These are phyloP conservation scores for Zingel zingel DNA, from an alignment of 2,113 vertebrate species.

Conservation along the genomic window DNA sequence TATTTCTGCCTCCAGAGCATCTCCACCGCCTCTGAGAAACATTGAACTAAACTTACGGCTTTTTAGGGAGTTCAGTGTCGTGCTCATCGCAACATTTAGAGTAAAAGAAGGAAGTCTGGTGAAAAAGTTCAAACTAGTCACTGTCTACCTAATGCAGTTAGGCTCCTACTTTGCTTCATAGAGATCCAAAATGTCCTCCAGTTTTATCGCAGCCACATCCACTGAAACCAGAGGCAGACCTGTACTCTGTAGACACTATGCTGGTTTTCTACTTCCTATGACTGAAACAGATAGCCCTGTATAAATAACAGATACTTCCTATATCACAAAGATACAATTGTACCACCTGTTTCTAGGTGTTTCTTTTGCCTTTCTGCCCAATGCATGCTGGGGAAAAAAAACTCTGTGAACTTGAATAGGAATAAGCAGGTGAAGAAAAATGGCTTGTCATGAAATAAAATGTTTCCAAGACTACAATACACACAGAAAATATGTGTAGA, in stretches of 20 bases:
- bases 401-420: constrained; percentile 7
- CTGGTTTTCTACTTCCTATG: constrained; percentile 69
- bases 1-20: constrained; percentile 30
- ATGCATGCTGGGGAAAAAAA: constrained; percentile 42
- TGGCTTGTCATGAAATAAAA: constrained; percentile 1
- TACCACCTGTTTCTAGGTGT: constrained; percentile 1
- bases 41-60: background rate
- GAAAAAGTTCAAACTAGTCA: background rate
- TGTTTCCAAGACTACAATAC: constrained; percentile 1
- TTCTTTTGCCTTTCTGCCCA: constrained; percentile 38
- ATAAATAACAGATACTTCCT: constrained; percentile 25
- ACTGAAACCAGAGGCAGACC: constrained; percentile 47
- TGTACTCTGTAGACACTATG: constrained; percentile 50
- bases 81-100: background rate
- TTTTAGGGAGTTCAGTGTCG: background rate
- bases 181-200: constrained; percentile 50
- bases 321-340: background rate
- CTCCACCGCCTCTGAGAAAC: background rate
- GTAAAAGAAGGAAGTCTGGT: background rate
- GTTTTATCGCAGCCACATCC: constrained; percentile 16
- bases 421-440: constrained; percentile 1
- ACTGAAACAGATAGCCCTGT: constrained; percentile 63
- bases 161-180: constrained; percentile 20
- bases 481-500: background rate
- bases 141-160: constrained; percentile 15